Base-by-base conservation (phyloP, 2,113 vertebrate genomes). In the Xenotilapia flavipinnis region DNA sequence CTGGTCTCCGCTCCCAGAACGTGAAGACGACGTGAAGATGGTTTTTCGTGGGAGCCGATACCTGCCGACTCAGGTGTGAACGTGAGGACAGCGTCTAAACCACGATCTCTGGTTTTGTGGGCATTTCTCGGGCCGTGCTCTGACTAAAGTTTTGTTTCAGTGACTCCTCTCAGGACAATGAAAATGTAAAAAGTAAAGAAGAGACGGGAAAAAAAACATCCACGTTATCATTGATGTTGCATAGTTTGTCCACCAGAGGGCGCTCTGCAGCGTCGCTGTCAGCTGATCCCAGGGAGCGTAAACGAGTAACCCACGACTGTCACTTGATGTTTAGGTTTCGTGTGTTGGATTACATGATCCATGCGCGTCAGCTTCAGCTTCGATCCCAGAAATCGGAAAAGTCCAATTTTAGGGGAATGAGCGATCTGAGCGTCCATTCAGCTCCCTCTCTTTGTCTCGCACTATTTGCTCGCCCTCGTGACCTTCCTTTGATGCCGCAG, bases 401-500 rank as follows among this genome's bases (percentile, higher is more conserved):
- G 15, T 12, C 26, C 9, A 5, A 12, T 75, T 75, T 75, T 45
- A 2, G 70, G 70, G 42, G 42, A 15, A 45, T 3, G 68, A 73
- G 14, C 11, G n/a, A 14, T 42, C 65, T 14, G 65, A 15, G 5
- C n/a, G 1, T 81, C 81, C 75, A 55, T 81, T 82, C 85, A 79
- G 62, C 83, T 62, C 40, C 1, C 17, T 6, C 56, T 56, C 26
- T 36, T 92, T 93, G 88, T 91, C 82, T 23, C 3, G 15, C 51
- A 2, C 28, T 91, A 86, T 95, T 93, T 93, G 87, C 87, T 83
- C 79, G 3, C 73, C 86, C 91, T 90, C 84, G 2, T 86, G 81
- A 81, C 81, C 82, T 87, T 11, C 53, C 40, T 92, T 92, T 93
- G 90, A 92, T 86, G 91, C 38, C 7, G 49, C 82, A 12, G 51